Percentiles rank a stretch among this genome's conserved stretches.
Evolutionary conservation across 2,797 vertebrate species (phyloP).

Genomic region (Mus spretus): DNA sequence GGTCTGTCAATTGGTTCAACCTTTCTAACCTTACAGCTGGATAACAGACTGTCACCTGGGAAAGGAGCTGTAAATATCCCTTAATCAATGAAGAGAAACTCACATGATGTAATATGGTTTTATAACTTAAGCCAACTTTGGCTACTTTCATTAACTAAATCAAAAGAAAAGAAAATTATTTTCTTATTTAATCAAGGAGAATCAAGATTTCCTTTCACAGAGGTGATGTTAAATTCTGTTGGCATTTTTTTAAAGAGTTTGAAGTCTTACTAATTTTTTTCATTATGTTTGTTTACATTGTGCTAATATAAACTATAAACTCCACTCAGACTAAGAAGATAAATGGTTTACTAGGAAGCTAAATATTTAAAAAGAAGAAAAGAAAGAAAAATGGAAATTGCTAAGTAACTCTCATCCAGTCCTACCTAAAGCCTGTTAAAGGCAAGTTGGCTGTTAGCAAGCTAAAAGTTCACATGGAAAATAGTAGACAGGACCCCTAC

Average conservation of each 20-base stretch:
- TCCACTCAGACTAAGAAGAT: conserved; percentile 17
- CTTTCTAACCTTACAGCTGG: not conserved
- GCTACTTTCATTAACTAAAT: conserved; percentile 49
- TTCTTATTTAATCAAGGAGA: conserved; percentile 31
- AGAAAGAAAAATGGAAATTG: not conserved
- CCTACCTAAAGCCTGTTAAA: not conserved
- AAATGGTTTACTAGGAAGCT: conserved; percentile 1
- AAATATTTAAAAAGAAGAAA: conserved; percentile 7
- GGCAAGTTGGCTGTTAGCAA: conserved; percentile 17
- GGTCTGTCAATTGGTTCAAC: not conserved
- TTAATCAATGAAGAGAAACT: conserved; percentile 49
- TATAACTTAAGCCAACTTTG: not conserved
- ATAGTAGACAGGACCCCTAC: conserved; percentile 43
- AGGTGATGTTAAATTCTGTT: conserved; percentile 21
- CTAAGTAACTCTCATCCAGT: not conserved
- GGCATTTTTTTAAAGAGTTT: not conserved
- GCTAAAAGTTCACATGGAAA: conserved; percentile 18
- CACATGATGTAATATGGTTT: conserved; percentile 27
- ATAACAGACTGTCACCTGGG: conserved; percentile 38
- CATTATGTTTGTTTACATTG: conserved; percentile 47
- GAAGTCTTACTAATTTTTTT: conserved; percentile 17
- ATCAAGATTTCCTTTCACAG: not conserved
- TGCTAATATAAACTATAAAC: conserved; percentile 14
- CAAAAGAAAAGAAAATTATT: not conserved
- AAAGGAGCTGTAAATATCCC: not conserved